A percentile compares a stretch with the other conserved stretches of the same genome.
These are phyloP conservation scores for Apogon talboti DNA, from an alignment of 2,797 vertebrate species.

Conservation along the genomic window DNA sequence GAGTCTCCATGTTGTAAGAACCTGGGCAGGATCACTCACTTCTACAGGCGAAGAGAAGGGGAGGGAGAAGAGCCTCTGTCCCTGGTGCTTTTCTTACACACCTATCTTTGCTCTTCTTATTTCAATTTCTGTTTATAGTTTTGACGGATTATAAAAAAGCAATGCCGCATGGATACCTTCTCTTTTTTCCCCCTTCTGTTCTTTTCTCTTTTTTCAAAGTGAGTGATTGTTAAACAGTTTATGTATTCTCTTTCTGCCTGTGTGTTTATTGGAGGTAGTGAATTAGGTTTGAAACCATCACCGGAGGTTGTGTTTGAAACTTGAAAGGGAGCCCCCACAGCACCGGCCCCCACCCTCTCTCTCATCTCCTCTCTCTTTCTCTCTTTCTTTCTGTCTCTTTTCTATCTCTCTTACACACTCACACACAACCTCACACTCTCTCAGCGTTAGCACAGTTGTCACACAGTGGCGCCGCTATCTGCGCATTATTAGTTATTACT, in stretches of 20 bases:
- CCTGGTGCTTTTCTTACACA: conserved; percentile 70
- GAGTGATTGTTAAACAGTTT: conserved; percentile 85
- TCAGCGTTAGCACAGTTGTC: conserved; percentile 78
- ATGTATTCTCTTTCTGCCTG: conserved; percentile 84
- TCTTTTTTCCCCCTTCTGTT: conserved; percentile 50
- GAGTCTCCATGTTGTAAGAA: conserved; percentile 76
- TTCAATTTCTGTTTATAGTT: conserved; percentile 84
- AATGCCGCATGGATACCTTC: conserved; percentile 66
- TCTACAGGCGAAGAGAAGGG: conserved; percentile 53
- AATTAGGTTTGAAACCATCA: conserved; percentile 86
- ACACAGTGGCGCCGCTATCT: conserved; percentile 80
- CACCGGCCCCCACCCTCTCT: conserved; percentile 39
- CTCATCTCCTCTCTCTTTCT: conserved; percentile 34
- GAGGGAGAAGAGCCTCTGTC: conserved; percentile 68
- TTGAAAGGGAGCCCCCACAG: conserved; percentile 82
- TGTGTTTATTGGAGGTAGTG: conserved; percentile 84
- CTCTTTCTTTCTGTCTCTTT: conserved; percentile 34
- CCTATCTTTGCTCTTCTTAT: conserved; percentile 78
- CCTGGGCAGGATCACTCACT: conserved; percentile 75
- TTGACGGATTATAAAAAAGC: conserved; percentile 78
- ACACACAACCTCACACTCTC: conserved; percentile 60
- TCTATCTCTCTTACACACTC: conserved; percentile 40
- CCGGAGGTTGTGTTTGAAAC: conserved; percentile 84
- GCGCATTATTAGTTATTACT: conserved; percentile 87
- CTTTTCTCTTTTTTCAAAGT: conserved; percentile 73